These are phyloP conservation scores for Vollenhovia emeryi DNA, from an alignment of 1,140 invertebrate species.

Conservation along the genomic window DNA sequence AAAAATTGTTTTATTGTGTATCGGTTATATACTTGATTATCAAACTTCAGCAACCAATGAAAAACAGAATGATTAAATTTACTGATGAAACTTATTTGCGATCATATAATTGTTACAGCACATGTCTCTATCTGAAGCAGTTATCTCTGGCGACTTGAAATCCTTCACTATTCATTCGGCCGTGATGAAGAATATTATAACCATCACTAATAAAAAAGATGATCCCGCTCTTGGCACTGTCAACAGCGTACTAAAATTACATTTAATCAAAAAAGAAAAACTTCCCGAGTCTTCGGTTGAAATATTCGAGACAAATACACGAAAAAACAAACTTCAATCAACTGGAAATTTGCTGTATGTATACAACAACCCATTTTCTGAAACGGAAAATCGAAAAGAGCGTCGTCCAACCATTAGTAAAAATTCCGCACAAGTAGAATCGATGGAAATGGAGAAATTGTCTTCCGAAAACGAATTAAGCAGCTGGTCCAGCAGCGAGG, in stretches of 20 bases:
- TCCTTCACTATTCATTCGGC: conserved; percentile 88
- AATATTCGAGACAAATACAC: background rate
- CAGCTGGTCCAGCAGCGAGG: background rate
- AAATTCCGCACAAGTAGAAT: background rate
- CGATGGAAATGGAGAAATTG: too few species aligned
- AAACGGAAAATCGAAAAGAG: conserved; percentile 29
- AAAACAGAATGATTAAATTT: background rate
- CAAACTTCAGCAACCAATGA: too few species aligned
- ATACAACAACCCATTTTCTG: conserved; percentile 79
- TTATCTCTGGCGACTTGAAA: conserved; percentile 86
- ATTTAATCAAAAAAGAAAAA: conserved; percentile 81
- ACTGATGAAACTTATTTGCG: background rate
- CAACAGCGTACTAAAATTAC: conserved; percentile 86
- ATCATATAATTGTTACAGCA: conserved; percentile 74
- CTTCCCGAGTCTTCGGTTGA: conserved; percentile 17
- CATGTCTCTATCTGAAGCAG: conserved; percentile 85
- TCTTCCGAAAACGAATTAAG: too few species aligned
- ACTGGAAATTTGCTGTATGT: conserved; percentile 87
- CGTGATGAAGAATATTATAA: conserved; percentile 86
- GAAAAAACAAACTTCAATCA: conserved; percentile 78
- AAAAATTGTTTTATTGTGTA: too few species aligned
- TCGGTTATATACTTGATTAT: too few species aligned
- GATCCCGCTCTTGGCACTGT: conserved; percentile 87
- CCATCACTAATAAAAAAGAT: conserved; percentile 82
- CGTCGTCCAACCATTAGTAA: background rate